Evolutionary conservation across 2,888 invertebrate species (phyloP).

Genomic region (Lycocerus yunnanus): DNA sequence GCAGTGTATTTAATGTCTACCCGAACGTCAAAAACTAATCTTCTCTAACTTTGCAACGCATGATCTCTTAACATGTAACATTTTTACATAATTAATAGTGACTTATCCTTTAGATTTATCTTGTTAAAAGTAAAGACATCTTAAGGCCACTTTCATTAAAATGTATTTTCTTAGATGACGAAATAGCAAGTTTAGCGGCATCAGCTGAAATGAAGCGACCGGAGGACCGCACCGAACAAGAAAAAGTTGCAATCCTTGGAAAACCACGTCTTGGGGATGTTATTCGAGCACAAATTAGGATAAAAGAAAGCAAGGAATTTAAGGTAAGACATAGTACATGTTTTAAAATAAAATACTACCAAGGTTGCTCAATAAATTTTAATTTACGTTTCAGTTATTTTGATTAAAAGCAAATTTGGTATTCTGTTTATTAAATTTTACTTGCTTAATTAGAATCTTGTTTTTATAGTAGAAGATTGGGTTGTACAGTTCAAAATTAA

Average conservation of each 20-base stretch:
- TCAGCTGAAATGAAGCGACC: constrained; percentile 68
- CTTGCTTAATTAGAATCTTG: neutral
- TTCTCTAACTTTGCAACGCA: neutral
- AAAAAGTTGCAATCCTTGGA: constrained; percentile 88
- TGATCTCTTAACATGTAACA: neutral
- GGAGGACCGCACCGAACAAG: constrained; percentile 76
- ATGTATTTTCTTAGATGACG: constrained; percentile 52
- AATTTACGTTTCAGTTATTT: neutral
- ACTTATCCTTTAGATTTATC: neutral
- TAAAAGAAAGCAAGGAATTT: constrained; percentile 98
- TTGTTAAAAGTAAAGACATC: neutral
- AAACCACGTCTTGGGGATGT: constrained; percentile 90
- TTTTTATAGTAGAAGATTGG: neutral
- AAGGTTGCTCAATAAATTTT: neutral
- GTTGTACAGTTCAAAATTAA: neutral
- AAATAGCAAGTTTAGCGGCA: constrained; percentile 66
- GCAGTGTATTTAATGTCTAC: neutral
- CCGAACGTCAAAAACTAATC: neutral
- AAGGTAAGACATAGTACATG: constrained; percentile 68
- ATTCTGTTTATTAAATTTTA: neutral
- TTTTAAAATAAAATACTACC: neutral
- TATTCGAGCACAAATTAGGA: constrained; percentile 82
- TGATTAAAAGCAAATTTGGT: too few relatives aligned
- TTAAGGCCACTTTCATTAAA: neutral
- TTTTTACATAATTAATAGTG: neutral